These are phyloP conservation scores for Helicoverpa assulta DNA, from an alignment of 2,888 invertebrate species.

Conservation along the genomic window DNA sequence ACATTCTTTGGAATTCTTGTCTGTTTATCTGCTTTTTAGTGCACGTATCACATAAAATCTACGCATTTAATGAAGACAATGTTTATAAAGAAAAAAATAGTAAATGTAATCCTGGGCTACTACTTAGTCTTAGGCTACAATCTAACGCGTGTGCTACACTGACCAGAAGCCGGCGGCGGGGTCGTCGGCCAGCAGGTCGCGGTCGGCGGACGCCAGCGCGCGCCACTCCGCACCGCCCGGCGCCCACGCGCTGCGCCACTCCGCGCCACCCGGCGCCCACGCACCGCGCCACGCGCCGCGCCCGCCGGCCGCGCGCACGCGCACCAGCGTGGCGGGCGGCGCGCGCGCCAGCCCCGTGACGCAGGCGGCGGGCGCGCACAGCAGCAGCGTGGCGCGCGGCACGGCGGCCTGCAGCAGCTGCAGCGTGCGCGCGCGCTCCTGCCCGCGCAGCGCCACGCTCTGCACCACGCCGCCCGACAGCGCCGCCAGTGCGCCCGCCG, in stretches of 20 bases:
- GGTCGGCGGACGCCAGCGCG: constrained; percentile 53
- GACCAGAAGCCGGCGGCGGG: constrained; percentile 71
- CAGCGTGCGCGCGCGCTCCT: constrained; percentile 73
- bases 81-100: no score
- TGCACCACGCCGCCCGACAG: constrained; percentile 94
- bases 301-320: constrained; percentile 89
- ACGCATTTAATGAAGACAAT: no score
- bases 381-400: constrained; percentile 92
- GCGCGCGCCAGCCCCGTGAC: constrained; percentile 93
- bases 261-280: no score
- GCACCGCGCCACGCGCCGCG: no score
- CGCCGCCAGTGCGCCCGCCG: constrained; percentile 93
- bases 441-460: constrained; percentile 91
- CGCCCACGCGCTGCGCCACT: no score
- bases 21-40: no score
- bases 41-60: no score
- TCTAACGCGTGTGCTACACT: constrained; percentile 10
- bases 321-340: constrained; percentile 90
- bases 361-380: constrained; percentile 89
- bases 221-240: no score
- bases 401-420: constrained; percentile 92
- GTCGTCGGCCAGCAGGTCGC: constrained; percentile 88
- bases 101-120: no score
- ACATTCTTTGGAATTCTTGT: no score
- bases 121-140: no score